Evolutionary conservation across 2,113 vertebrate species (phyloP).

Genomic region (Burhinus bistriatus): DNA sequence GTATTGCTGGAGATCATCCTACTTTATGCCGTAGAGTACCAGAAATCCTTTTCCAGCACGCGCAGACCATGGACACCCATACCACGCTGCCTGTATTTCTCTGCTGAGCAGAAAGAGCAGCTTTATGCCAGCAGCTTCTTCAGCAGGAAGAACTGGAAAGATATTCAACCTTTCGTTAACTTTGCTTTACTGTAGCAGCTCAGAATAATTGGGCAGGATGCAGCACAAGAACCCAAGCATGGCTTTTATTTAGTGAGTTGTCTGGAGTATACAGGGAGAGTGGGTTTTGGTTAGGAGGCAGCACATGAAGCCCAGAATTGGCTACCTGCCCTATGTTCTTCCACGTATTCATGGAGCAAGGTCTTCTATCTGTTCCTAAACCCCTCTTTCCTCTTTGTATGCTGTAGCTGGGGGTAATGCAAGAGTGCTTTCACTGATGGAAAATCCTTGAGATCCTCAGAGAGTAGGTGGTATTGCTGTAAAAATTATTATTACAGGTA

Average conservation of each 20-base stretch:
- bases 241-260: not conserved
- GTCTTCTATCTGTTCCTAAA: not conserved
- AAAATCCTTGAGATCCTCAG: not conserved
- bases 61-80: not conserved
- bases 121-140: not conserved
- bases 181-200: not conserved
- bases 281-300: not conserved
- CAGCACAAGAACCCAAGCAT: not conserved
- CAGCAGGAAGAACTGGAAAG: not conserved
- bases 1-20: not conserved
- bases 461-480: not conserved
- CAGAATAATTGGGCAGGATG: not conserved
- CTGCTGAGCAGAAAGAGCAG: not conserved
- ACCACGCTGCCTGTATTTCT: not conserved
- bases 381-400: not conserved
- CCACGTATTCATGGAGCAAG: not conserved
- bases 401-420: not conserved
- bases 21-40: not conserved
- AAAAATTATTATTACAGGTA: not conserved
- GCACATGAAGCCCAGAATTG: not conserved
- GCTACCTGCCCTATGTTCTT: not conserved
- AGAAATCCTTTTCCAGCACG: not conserved
- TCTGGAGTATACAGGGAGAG: not conserved
- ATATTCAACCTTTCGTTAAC: not conserved
- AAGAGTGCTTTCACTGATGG: not conserved